Percentiles rank a stretch among this genome's conserved stretches.
Evolutionary conservation across 2,888 invertebrate genomes (phyloP).

Genomic region (Pheosia tremula): DNA sequence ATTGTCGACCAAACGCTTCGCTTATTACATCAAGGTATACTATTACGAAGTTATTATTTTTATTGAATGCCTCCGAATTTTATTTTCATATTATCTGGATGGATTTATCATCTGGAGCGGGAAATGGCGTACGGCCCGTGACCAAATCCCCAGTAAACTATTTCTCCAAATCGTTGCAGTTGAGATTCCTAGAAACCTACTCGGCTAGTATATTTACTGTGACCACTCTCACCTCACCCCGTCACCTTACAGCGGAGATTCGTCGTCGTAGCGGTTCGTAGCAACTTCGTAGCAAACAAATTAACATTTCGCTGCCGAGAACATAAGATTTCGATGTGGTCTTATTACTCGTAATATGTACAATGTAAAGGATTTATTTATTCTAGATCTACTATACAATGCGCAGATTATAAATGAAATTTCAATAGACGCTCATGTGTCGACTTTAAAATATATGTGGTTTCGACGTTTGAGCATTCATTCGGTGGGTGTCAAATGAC

Average conservation of each 20-base stretch:
- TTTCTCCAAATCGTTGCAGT: constrained; percentile 65
- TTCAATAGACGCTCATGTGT: background rate
- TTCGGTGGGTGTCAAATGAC: constrained; percentile 33
- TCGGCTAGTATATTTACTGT: constrained; percentile 22
- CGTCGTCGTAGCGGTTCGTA: constrained; percentile 32
- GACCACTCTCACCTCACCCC: constrained; percentile 53
- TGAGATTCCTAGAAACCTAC: constrained; percentile 66
- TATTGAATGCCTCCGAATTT: background rate
- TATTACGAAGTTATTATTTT: background rate
- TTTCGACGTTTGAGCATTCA: constrained; percentile 20
- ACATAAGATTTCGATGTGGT: background rate
- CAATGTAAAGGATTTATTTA: background rate
- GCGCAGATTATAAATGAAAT: background rate
- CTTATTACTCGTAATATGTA: background rate
- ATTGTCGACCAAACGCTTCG: background rate
- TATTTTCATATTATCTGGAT: background rate
- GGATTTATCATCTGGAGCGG: constrained; percentile 8
- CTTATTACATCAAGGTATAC: no score
- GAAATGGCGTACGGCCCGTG: constrained; percentile 45
- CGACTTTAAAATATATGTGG: constrained; percentile 11
- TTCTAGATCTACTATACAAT: background rate
- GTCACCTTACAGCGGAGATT: constrained; percentile 48
- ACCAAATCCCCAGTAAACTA: constrained; percentile 55
- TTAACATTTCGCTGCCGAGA: background rate
- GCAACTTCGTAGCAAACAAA: constrained; percentile 39